These are phyloP conservation scores for Monopis laevigella DNA, from an alignment of 2,888 invertebrate species.

Conservation along the genomic window DNA sequence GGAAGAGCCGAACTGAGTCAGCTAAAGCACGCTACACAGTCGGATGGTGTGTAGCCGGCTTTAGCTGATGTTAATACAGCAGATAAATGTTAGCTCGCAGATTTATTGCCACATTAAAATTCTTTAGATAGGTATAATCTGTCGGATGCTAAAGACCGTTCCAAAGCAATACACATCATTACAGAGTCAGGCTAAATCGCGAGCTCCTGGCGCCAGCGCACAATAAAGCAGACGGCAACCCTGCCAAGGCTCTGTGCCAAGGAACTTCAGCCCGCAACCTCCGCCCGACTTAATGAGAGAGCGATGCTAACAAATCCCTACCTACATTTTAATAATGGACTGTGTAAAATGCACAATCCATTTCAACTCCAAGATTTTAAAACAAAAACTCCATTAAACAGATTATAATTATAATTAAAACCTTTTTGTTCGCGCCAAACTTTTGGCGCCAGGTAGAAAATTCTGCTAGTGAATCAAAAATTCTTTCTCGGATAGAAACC, in stretches of 20 bases:
- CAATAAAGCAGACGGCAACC: slow-evolving; percentile 39
- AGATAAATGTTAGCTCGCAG: too few relatives aligned
- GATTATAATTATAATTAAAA: too few relatives aligned
- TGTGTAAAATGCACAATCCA: not conserved
- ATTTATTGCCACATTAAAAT: not conserved
- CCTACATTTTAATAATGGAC: slow-evolving; percentile 11
- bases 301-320: slow-evolving; percentile 8
- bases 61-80: too few relatives aligned
- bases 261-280: slow-evolving; percentile 30
- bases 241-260: slow-evolving; percentile 48
- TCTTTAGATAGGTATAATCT: not conserved
- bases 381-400: too few relatives aligned
- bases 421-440: too few relatives aligned
- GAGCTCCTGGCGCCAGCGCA: slow-evolving; percentile 40
- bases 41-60: too few relatives aligned
- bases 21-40: too few relatives aligned
- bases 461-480: too few relatives aligned
- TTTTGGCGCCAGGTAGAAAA: too few relatives aligned
- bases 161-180: slow-evolving; percentile 11
- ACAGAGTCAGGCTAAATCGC: slow-evolving; percentile 41
- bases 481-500: too few relatives aligned
- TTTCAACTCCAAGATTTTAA: too few relatives aligned
- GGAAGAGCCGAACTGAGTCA: too few relatives aligned
- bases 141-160: slow-evolving; percentile 1
- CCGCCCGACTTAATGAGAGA: slow-evolving; percentile 6